Evolutionary conservation across 2,797 vertebrate species (phyloP).

Genomic region (Stomatorhinus walkeri): DNA sequence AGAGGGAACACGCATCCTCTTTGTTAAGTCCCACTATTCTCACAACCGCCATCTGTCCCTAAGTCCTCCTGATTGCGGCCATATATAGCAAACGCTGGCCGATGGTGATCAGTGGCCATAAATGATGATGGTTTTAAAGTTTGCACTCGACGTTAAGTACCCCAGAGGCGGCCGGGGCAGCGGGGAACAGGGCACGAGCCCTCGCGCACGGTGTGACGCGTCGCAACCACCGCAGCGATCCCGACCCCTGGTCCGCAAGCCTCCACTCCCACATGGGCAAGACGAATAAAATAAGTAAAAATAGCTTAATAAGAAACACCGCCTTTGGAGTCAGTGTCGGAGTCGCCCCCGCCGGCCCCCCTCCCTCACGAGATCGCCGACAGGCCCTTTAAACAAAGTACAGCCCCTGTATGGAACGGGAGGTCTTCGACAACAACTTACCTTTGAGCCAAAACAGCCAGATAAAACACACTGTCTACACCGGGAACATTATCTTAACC

Average conservation of each 20-base stretch:
- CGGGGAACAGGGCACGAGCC: neutral
- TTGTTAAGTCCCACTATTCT: slow-evolving; percentile 18
- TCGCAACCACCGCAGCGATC: neutral
- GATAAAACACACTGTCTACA: slow-evolving; percentile 57
- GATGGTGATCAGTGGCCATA: neutral
- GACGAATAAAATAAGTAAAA: neutral
- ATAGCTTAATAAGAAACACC: neutral
- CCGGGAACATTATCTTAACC: slow-evolving; percentile 51
- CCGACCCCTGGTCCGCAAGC: neutral
- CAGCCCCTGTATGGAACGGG: slow-evolving; percentile 44
- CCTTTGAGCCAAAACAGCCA: slow-evolving; percentile 67
- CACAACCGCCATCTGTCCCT: slow-evolving; percentile 15
- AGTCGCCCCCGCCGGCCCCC: neutral
- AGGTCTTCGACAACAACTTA: slow-evolving; percentile 57
- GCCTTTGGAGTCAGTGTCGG: neutral
- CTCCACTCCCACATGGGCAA: neutral
- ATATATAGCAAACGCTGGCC: slow-evolving; percentile 11
- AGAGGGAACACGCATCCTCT: slow-evolving; percentile 9
- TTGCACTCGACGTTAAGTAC: neutral
- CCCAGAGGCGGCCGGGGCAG: neutral
- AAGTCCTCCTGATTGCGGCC: slow-evolving; percentile 7
- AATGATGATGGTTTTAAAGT: neutral
- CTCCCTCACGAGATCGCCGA: slow-evolving; percentile 29
- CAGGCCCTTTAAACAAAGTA: slow-evolving; percentile 64
- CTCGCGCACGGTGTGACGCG: neutral